A percentile compares a stretch with the other conserved stretches of the same genome.
These are phyloP conservation scores for Piprites chloris DNA, from an alignment of 2,113 vertebrate species.

Conservation along the genomic window DNA sequence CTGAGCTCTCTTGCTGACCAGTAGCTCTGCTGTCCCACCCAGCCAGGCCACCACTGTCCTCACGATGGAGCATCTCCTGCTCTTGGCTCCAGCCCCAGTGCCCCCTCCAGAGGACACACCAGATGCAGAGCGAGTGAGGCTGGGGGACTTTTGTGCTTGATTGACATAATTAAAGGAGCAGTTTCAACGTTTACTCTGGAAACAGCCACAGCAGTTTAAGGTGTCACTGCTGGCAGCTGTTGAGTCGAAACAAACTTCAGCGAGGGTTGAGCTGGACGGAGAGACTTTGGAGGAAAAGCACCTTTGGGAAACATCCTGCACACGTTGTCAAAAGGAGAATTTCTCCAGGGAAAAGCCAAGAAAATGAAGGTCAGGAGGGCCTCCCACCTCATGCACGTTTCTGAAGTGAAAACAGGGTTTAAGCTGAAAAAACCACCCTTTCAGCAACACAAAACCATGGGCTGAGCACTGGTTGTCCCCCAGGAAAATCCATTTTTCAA, in stretches of 20 bases:
- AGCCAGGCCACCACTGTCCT: not conserved
- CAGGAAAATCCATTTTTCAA: not conserved
- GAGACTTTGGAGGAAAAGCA: not conserved
- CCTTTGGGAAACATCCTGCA: not conserved
- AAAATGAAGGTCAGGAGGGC: accelerated
- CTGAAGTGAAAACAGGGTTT: not conserved
- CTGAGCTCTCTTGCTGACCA: accelerated
- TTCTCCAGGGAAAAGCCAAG: not conserved
- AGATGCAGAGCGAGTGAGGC: accelerated
- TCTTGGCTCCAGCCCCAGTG: not conserved
- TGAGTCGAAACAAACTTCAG: conserved; percentile 19
- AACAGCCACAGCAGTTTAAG: conserved; percentile 25
- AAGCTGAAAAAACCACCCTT: not conserved
- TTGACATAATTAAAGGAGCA: conserved; percentile 47
- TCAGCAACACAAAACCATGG: not conserved
- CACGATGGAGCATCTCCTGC: not conserved
- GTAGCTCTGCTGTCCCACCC: not conserved
- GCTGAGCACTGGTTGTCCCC: not conserved
- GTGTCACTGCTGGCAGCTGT: conserved; percentile 47
- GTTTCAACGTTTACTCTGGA: conserved; percentile 47
- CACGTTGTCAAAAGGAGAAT: accelerated
- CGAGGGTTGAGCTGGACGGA: not conserved
- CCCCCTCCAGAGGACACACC: not conserved
- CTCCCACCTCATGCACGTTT: not conserved
- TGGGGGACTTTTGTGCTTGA: not conserved